Conservation (phyloP, 2,113 vertebrate genomes). For the Rynchops niger region DNA sequence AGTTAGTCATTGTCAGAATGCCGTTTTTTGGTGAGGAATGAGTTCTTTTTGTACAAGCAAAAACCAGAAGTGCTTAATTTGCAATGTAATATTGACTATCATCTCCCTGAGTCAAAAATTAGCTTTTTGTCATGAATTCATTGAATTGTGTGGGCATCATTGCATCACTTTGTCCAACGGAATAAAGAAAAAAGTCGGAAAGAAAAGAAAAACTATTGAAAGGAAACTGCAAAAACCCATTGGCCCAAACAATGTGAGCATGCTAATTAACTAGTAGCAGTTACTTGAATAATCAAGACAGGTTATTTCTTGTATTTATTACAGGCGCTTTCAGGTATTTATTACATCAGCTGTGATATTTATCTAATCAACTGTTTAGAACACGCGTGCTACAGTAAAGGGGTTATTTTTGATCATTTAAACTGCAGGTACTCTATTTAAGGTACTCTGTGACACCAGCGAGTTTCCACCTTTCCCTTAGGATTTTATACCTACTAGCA, state of each 20-base stretch:
- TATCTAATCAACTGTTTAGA: not conserved
- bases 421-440: not conserved
- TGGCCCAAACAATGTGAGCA: not conserved
- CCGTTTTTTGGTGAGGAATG: not conserved
- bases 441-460: not conserved
- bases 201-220: not conserved
- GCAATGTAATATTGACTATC: not conserved
- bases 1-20: not conserved
- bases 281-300: constrained; percentile 3
- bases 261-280: not conserved
- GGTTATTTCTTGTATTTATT: constrained; percentile 52
- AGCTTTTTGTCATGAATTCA: not conserved
- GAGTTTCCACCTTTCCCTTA: not conserved
- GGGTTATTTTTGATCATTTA: not conserved
- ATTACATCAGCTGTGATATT: constrained; percentile 11
- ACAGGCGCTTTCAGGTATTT: constrained; percentile 32
- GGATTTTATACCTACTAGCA: not conserved
- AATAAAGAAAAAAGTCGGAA: not conserved
- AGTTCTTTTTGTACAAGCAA: not conserved
- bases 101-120: not conserved
- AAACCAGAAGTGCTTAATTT: not conserved
- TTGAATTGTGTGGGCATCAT: not conserved
- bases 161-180: not conserved
- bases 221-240: not conserved
- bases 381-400: not conserved